A percentile compares a stretch with the other conserved stretches of the same genome.
Evolutionary conservation across 2,113 vertebrate species (phyloP).

Genomic region (Sylvicapra grimmia): DNA sequence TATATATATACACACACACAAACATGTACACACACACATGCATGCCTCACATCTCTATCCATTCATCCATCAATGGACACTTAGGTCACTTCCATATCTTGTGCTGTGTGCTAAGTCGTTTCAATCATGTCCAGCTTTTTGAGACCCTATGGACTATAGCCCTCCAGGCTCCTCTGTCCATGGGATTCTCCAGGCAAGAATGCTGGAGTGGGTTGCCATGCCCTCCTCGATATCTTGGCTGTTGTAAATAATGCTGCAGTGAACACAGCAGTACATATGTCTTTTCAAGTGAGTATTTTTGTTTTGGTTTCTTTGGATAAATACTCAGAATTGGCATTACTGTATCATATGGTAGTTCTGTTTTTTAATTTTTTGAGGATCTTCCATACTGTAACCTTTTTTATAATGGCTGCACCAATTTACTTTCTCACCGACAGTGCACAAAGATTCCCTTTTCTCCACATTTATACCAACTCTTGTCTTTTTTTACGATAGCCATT

Average conservation of each 20-base stretch:
- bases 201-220: neutral
- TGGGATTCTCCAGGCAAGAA: neutral
- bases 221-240: neutral
- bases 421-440: neutral
- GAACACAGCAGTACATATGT: neutral
- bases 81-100: neutral
- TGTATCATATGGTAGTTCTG: neutral
- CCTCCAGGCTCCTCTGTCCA: neutral
- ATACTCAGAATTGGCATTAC: neutral
- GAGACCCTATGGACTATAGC: neutral
- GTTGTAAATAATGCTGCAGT: neutral
- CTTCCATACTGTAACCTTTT: neutral
- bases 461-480: neutral
- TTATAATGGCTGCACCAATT: neutral
- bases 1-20: neutral
- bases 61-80: neutral
- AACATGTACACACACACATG: neutral
- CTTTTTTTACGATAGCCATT: neutral
- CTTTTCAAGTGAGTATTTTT: neutral
- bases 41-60: neutral
- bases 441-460: neutral
- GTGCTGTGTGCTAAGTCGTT: neutral
- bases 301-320: neutral
- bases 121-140: neutral
- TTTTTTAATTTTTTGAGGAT: neutral